Conservation (phyloP, 2,888 invertebrate genomes). For the Hoplodrina blanda region DNA sequence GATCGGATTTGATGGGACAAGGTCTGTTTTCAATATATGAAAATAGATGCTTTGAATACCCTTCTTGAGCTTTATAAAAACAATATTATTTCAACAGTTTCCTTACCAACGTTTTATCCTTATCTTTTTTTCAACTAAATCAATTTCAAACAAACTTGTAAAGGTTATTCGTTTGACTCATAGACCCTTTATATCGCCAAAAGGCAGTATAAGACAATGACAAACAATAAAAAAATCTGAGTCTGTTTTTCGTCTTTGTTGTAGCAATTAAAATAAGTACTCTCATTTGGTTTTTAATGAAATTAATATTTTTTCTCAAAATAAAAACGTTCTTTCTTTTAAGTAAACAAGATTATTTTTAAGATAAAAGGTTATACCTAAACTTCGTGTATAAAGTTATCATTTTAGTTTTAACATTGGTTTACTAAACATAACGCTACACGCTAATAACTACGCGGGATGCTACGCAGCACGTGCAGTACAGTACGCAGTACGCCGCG, state of each 20-base stretch:
- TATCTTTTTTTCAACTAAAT: background rate
- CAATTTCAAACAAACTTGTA: constrained; percentile 9
- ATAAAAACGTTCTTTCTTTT: too few relatives aligned
- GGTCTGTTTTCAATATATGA: background rate
- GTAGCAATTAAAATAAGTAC: constrained; percentile 6
- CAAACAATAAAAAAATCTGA: background rate
- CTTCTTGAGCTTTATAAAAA: too few relatives aligned
- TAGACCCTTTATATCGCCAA: background rate
- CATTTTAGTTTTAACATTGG: too few relatives aligned
- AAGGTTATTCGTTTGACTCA: constrained; percentile 9
- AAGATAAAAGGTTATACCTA: too few relatives aligned
- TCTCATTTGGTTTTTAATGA: constrained; percentile 11
- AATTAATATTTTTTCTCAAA: background rate
- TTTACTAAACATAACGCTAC: too few relatives aligned
- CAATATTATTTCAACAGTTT: background rate
- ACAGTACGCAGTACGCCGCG: too few relatives aligned
- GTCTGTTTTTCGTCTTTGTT: background rate
- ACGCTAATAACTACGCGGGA: background rate
- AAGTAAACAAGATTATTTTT: background rate
- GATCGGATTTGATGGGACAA: background rate
- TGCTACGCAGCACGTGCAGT: background rate
- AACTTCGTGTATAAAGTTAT: too few relatives aligned
- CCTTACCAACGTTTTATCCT: background rate
- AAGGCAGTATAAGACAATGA: background rate
- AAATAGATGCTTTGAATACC: too few relatives aligned